These are phyloP conservation scores for Amazonetta brasiliensis DNA, from an alignment of 2,797 vertebrate genomes.

Conservation along the genomic window DNA sequence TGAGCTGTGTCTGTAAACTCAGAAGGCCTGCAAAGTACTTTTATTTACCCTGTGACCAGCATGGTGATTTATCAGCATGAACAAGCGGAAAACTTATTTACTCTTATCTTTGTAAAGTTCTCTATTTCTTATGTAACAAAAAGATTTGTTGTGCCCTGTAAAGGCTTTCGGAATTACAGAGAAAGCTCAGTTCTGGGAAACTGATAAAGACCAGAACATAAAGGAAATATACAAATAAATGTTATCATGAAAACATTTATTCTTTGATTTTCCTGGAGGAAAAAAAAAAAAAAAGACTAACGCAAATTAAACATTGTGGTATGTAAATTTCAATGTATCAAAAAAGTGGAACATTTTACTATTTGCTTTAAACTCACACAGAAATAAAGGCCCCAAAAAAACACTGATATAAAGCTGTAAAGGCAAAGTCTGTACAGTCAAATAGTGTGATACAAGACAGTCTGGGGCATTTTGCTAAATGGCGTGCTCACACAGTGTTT, in stretches of 20 bases:
- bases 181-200: not conserved
- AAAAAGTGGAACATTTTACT: not conserved
- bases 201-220: not conserved
- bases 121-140: not conserved
- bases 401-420: not conserved
- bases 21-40: not conserved
- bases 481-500: not conserved
- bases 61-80: not conserved
- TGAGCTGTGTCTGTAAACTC: not conserved
- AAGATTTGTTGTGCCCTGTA: not conserved
- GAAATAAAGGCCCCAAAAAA: not conserved
- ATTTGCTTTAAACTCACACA: not conserved
- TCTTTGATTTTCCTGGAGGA: not conserved
- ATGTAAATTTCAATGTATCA: not conserved
- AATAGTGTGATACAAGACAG: not conserved
- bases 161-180: not conserved
- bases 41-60: not conserved
- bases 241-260: not conserved
- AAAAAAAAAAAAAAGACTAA: not conserved
- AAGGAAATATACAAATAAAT: not conserved
- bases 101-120: slow-evolving; percentile 10
- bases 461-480: not conserved
- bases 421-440: not conserved
- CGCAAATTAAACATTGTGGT: not conserved
- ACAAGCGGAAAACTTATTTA: not conserved